These are phyloP conservation scores for Bambusicola thoracicus DNA, from an alignment of 2,113 vertebrate species.

Conservation along the genomic window DNA sequence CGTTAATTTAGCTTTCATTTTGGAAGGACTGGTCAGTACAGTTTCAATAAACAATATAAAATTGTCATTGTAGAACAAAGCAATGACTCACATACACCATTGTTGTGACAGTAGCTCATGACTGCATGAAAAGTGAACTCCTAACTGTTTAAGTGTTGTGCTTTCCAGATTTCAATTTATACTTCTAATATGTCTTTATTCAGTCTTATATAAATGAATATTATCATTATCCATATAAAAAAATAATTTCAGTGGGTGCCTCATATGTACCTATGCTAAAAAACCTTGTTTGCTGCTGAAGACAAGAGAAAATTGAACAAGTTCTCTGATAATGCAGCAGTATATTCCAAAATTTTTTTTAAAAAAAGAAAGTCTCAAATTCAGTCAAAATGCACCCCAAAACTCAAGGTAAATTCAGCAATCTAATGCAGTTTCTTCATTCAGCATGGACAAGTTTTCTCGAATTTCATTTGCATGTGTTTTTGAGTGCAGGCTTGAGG, in stretches of 20 bases:
- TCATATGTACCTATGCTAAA: background rate
- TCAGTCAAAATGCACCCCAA: background rate
- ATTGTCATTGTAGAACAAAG: background rate
- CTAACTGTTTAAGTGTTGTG: background rate
- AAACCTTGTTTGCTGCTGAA: background rate
- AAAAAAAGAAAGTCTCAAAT: background rate
- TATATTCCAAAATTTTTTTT: background rate
- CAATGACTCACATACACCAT: background rate
- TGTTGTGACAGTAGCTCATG: background rate
- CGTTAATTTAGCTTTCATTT: background rate
- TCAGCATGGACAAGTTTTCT: background rate
- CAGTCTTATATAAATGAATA: background rate
- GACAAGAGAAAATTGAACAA: background rate
- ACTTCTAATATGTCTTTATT: background rate
- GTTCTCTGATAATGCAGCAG: background rate
- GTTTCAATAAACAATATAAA: background rate
- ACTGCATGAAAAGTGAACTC: background rate
- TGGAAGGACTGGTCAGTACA: background rate
- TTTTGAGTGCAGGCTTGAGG: background rate
- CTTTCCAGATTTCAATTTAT: background rate
- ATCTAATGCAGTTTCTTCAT: background rate
- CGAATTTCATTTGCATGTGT: background rate
- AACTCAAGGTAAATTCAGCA: background rate
- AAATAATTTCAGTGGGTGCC: background rate
- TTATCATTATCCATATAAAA: background rate